A percentile compares a stretch with the other conserved stretches of the same genome.
Evolutionary conservation across 2,888 invertebrate genomes (phyloP).

Genomic region (Chydorus sphaericus): DNA sequence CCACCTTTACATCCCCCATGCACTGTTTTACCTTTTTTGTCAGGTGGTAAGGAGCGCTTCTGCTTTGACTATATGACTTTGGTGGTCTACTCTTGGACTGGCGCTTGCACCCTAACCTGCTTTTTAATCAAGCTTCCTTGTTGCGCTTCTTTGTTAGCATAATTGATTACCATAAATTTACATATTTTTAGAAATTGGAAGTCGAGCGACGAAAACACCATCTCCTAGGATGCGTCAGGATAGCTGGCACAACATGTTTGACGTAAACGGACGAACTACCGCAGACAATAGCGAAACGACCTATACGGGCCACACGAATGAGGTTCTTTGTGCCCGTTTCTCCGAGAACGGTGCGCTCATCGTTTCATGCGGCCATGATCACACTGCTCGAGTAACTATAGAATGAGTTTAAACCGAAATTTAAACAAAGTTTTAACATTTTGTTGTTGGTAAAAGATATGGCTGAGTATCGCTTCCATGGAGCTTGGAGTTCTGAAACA

Average conservation of each 20-base stretch:
- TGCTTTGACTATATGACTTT: not conserved
- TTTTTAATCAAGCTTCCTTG: not conserved
- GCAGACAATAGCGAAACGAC: slow-evolving; percentile 9
- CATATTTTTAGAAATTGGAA: not conserved
- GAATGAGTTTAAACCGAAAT: not conserved
- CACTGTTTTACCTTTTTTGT: not conserved
- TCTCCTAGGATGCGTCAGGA: slow-evolving; percentile 28
- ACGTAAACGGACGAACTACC: not conserved
- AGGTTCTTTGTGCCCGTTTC: slow-evolving; percentile 9
- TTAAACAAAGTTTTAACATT: too few species aligned
- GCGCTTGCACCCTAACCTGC: not conserved
- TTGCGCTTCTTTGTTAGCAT: not conserved
- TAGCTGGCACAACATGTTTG: slow-evolving; percentile 14
- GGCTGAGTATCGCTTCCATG: slow-evolving; percentile 8
- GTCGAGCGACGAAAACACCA: slow-evolving; percentile 19
- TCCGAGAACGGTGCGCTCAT: slow-evolving; percentile 6
- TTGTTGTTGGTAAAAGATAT: too few species aligned
- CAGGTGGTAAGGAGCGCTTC: slow-evolving; percentile 4
- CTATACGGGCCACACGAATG: slow-evolving; percentile 2
- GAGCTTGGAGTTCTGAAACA: not conserved
- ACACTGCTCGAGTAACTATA: slow-evolving; percentile 1
- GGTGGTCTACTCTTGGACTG: not conserved
- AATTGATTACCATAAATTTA: not conserved
- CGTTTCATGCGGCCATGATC: slow-evolving; percentile 8
- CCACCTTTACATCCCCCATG: not conserved